phyloP scores from a whole-genome alignment of 2,888 invertebrate genomes.

The Heliconius ethilla region DNA sequence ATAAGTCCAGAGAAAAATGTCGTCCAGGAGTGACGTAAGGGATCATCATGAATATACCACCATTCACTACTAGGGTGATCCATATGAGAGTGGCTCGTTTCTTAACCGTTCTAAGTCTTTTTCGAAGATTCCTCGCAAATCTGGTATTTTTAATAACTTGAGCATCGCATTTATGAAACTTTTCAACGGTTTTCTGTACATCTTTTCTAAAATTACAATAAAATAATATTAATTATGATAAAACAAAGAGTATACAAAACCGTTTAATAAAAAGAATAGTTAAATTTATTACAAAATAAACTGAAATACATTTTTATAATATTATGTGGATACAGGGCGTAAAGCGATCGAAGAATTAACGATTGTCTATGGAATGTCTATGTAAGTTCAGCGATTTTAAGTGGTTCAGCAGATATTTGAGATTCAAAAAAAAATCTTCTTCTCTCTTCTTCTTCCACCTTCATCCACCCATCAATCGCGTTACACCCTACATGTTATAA shows the following conservation, averaged over 20 bases:
- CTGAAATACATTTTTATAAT: no score
- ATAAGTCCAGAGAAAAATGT: constrained; percentile 55
- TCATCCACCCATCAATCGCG: no score
- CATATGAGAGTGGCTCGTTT: constrained; percentile 59
- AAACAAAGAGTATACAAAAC: not conserved
- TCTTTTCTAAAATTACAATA: constrained; percentile 46
- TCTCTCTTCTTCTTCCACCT: no score
- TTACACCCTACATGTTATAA: no score
- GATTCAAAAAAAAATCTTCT: no score
- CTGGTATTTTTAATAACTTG: constrained; percentile 50
- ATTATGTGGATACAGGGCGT: no score
- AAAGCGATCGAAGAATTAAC: no score
- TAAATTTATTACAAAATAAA: not conserved
- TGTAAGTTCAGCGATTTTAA: no score
- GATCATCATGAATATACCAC: constrained; percentile 51
- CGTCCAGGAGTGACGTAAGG: constrained; percentile 57
- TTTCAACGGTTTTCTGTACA: constrained; percentile 51
- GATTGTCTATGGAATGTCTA: no score
- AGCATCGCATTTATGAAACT: constrained; percentile 52
- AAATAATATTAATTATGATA: not conserved
- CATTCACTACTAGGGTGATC: constrained; percentile 56
- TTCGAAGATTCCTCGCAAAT: constrained; percentile 54
- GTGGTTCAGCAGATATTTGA: no score
- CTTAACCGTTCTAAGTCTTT: constrained; percentile 55
- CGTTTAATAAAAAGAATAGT: no score